Evolutionary conservation across 1,140 invertebrate species (phyloP), one percentile per base, ranked within the genome.

Genomic region (Caenorhabditis remanei): DNA sequence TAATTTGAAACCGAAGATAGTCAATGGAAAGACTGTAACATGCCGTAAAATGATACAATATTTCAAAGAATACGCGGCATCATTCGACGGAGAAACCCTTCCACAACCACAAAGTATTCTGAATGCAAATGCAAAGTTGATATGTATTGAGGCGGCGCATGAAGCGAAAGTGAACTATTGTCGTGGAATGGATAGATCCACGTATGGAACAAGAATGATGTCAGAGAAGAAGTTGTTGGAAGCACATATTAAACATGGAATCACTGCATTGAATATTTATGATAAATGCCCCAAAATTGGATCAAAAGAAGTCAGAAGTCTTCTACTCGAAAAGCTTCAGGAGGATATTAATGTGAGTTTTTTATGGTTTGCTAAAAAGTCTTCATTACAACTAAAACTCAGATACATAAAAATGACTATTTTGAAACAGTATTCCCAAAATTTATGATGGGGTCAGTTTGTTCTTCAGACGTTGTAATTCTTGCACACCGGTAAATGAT

Each of bases 221-320:
- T 87, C 92, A n/a, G 91, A 92, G 79, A 92, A 92, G 85, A 92
- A 90, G 61, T 86, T 92, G 14, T 87, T 89, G 8, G 92, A 92
- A 71, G 89, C 87, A 24, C 91, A 92, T 84, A 92, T 92, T 46
- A 92, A 93, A 83, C 89, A 92, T 84, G 91, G 92, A 83, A 89
- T 92, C 43, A 92, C 90, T 71, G 91, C 91, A 14, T 75, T 92
- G 46, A 91, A 92, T 82, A 90, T 90, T 67, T 92, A 90, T 87
- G 91, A 92, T 65, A 88, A 89, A 85, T 92, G 90, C 55, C 91
- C 91, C 2, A 93, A 92, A 87, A 89, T 92, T 41, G 90, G 91
- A 43, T 87, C 86, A 67, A 89, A 89, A 4, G 87, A 90, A 65
- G 87, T 93, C 16, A 71, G 91, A 85, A 86, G 67, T 13, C 63